Conservation (phyloP, 2,888 invertebrate species). For the Perizoma flavofasciatum region DNA sequence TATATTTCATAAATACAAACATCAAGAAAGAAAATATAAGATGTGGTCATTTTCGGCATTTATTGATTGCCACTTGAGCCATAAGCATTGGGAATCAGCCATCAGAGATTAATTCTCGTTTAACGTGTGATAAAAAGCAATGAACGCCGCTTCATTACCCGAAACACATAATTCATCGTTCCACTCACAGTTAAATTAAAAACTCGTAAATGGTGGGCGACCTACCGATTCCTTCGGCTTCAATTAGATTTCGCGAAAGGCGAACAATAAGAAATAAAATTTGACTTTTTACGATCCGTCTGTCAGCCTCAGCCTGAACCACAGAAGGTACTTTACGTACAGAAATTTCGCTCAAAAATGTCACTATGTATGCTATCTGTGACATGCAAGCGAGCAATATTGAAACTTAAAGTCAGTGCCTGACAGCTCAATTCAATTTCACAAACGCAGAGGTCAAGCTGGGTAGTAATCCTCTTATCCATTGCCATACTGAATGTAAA, state of each 20-base stretch:
- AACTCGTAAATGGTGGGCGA: slow-evolving; percentile 68
- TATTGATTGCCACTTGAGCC: background rate
- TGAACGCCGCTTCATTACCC: slow-evolving; percentile 65
- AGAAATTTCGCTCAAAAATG: too few relatives aligned
- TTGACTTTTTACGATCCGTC: slow-evolving; percentile 75
- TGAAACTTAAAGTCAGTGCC: slow-evolving; percentile 2
- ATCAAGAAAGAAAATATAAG: too few relatives aligned
- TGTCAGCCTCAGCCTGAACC: slow-evolving; percentile 56
- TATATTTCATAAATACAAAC: too few relatives aligned
- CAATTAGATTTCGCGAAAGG: slow-evolving; percentile 82
- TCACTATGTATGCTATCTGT: background rate
- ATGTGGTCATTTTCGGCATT: too few relatives aligned
- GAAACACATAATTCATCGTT: slow-evolving; percentile 67
- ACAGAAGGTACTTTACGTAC: background rate
- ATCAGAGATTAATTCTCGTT: slow-evolving; percentile 38
- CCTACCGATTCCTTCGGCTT: slow-evolving; percentile 57
- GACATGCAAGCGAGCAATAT: background rate
- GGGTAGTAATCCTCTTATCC: too few relatives aligned
- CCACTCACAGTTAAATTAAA: slow-evolving; percentile 74
- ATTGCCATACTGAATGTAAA: background rate
- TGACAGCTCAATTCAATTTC: background rate
- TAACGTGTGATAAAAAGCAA: slow-evolving; percentile 74
- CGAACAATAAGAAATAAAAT: slow-evolving; percentile 84
- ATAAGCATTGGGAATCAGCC: too few relatives aligned
- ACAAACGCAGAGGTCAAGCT: background rate